A percentile compares a stretch with the other conserved stretches of the same genome.
These are phyloP conservation scores for Enteromius treurensis DNA, from an alignment of 2,797 vertebrate genomes.

Conservation along the genomic window DNA sequence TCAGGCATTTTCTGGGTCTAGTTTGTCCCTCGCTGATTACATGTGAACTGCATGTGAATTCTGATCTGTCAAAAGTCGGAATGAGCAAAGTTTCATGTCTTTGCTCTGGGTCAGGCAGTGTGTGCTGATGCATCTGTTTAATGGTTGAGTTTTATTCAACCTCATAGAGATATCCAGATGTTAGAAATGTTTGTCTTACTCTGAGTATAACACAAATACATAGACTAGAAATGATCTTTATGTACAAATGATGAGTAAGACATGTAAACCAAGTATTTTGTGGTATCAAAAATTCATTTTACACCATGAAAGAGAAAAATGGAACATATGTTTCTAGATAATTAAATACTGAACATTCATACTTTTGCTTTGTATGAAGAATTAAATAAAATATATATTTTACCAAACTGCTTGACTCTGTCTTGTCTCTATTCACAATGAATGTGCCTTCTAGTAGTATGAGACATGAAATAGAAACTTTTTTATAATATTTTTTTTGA, in stretches of 20 bases:
- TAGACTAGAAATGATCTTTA: constrained; percentile 85
- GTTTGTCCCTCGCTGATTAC: constrained; percentile 27
- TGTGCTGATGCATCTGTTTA: constrained; percentile 79
- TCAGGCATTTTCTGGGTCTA: constrained; percentile 29
- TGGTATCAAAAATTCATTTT: constrained; percentile 97
- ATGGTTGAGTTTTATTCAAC: constrained; percentile 94
- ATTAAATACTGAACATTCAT: constrained; percentile 95
- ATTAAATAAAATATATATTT: constrained; percentile 98
- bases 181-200: constrained; percentile 79
- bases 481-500: too few relatives aligned
- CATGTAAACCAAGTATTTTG: constrained; percentile 92
- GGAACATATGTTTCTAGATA: constrained; percentile 91
- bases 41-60: constrained; percentile 60
- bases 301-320: constrained; percentile 84
- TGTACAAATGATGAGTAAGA: constrained; percentile 69
- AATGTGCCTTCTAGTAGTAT: not conserved
- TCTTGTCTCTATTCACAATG: not conserved
- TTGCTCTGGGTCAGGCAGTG: constrained; percentile 73
- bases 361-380: constrained; percentile 97
- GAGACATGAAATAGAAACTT: not conserved
- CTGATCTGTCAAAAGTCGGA: constrained; percentile 53
- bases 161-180: constrained; percentile 78
- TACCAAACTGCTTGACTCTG: constrained; percentile 75
- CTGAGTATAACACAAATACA: constrained; percentile 82
- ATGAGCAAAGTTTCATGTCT: constrained; percentile 49